These are phyloP conservation scores for Actinemys pallida DNA, from an alignment of 2,113 vertebrate genomes.

Conservation along the genomic window DNA sequence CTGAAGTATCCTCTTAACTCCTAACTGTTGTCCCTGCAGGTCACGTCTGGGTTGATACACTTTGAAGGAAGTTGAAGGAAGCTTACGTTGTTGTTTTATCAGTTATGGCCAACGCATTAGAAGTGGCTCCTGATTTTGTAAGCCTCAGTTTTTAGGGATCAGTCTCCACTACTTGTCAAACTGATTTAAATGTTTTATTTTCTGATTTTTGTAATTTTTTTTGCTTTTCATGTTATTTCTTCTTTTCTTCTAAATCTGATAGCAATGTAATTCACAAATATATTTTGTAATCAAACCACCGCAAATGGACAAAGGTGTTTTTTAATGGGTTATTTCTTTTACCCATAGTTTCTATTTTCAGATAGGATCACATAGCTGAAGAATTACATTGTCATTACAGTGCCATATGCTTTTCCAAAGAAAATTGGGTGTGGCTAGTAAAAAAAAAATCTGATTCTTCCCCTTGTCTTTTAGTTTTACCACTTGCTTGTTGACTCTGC, in stretches of 20 bases:
- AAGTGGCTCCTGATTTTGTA: background rate
- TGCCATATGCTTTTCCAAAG: background rate
- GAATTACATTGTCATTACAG: background rate
- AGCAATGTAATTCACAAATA: background rate
- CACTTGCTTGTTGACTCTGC: background rate
- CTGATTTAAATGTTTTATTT: conserved; percentile 10
- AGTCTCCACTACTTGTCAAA: background rate
- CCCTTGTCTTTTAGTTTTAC: background rate
- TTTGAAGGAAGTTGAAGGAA: background rate
- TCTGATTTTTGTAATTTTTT: background rate
- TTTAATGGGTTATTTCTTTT: background rate
- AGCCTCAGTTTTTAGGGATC: background rate
- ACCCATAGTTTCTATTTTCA: background rate
- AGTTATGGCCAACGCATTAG: background rate
- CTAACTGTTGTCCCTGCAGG: background rate
- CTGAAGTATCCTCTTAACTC: background rate
- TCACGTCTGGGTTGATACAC: background rate
- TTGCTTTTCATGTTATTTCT: background rate
- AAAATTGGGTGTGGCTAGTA: background rate
- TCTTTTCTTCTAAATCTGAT: background rate
- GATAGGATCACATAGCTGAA: background rate
- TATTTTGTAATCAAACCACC: background rate
- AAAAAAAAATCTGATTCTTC: background rate
- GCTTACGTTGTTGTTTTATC: background rate
- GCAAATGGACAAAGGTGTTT: background rate